phyloP scores from a whole-genome alignment of 2,113 vertebrate genomes.

The Syngnathoides biaculeatus region DNA sequence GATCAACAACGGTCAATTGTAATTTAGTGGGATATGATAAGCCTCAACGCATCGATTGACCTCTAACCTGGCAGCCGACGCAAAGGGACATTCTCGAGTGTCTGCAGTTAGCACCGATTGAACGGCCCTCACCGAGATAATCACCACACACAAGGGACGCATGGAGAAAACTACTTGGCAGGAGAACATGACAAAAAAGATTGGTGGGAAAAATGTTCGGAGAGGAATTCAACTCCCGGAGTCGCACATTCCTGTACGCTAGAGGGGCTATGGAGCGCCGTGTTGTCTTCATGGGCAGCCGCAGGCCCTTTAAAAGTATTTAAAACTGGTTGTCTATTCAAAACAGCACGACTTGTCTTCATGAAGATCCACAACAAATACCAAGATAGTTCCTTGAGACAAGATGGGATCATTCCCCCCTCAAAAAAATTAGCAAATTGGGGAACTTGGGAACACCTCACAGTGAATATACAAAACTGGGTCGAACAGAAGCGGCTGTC shows the following conservation, averaged over 20 bases:
- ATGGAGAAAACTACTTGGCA: slow-evolving; percentile 44
- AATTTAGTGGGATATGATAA: slow-evolving; percentile 49
- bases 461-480: no score
- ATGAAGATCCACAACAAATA: no score
- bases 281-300: slow-evolving; percentile 29
- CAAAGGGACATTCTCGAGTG: slow-evolving; percentile 58
- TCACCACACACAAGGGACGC: slow-evolving; percentile 57
- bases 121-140: slow-evolving; percentile 62
- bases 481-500: no score
- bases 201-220: slow-evolving; percentile 15
- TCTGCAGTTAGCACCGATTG: slow-evolving; percentile 61
- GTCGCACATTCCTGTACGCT: slow-evolving; percentile 50
- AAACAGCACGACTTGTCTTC: no score
- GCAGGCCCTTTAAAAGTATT: slow-evolving; percentile 7
- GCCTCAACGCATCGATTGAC: slow-evolving; percentile 32
- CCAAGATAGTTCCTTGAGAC: no score
- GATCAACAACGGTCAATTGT: slow-evolving; percentile 48
- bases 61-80: slow-evolving; percentile 40
- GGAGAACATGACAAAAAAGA: slow-evolving; percentile 56
- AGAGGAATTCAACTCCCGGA: slow-evolving; percentile 53
- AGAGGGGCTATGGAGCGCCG: slow-evolving; percentile 27
- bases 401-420: no score
- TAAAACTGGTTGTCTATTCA: no score
- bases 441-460: no score
- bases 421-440: no score